phyloP scores from a whole-genome alignment of 2,888 invertebrate species.

The Cataglyphis rosenhaueri region DNA sequence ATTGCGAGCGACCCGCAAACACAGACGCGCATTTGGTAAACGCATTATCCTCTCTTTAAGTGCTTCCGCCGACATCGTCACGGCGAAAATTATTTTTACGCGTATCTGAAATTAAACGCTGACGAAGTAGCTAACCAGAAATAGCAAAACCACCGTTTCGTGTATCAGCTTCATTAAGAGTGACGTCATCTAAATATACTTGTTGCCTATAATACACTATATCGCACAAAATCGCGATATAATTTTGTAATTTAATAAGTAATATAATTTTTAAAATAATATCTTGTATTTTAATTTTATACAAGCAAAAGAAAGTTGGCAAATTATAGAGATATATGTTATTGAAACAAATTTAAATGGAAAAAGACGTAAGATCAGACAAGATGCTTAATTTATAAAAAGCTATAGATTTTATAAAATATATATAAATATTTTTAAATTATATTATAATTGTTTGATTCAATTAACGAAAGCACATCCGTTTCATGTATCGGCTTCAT shows the following conservation, averaged over 20 bases:
- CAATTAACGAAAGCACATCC: too few relatives aligned
- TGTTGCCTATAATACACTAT: neutral
- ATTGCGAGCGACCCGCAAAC: constrained; percentile 70
- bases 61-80: constrained; percentile 44
- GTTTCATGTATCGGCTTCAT: too few relatives aligned
- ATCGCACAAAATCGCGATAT: neutral
- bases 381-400: neutral
- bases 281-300: neutral
- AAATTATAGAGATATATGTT: neutral
- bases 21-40: constrained; percentile 48
- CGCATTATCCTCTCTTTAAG: constrained; percentile 58
- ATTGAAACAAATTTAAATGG: neutral
- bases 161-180: neutral
- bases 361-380: too few relatives aligned
- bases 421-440: neutral
- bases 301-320: neutral
- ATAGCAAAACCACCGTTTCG: neutral
- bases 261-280: neutral
- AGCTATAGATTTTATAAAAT: neutral
- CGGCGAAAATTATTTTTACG: constrained; percentile 32
- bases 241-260: neutral
- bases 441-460: too few relatives aligned
- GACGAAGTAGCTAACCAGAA: neutral
- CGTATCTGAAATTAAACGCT: neutral
- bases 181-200: neutral